Evolutionary conservation across 2,113 vertebrate genomes (phyloP).

Genomic region (Psophia crepitans): DNA sequence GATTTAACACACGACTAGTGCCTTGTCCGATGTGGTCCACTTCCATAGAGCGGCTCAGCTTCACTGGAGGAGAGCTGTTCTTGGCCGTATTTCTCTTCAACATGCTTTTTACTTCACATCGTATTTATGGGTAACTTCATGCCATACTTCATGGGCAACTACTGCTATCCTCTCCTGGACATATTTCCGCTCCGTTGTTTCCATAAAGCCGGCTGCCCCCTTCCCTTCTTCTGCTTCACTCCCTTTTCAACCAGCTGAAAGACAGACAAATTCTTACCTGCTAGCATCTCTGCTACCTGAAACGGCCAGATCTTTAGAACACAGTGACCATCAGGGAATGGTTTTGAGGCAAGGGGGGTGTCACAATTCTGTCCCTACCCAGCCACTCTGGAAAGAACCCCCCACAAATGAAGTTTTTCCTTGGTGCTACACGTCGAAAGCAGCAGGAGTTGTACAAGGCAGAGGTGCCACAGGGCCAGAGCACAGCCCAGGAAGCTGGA

Average conservation of each 20-base stretch:
- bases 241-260: not conserved
- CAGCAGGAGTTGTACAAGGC: not conserved
- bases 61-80: not conserved
- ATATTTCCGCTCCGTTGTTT: not conserved
- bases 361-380: not conserved
- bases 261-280: not conserved
- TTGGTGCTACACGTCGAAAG: fast-evolving
- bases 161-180: not conserved
- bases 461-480: not conserved
- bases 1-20: not conserved
- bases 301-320: not conserved
- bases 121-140: not conserved
- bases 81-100: not conserved
- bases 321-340: not conserved
- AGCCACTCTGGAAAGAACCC: not conserved
- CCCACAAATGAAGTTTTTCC: fast-evolving
- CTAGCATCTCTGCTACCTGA: not conserved
- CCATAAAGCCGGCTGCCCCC: not conserved
- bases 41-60: not conserved
- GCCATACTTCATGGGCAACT: not conserved
- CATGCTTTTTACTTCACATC: not conserved
- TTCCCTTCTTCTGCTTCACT: not conserved
- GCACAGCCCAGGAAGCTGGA: not conserved
- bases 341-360: not conserved
- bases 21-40: not conserved